Conservation (phyloP, 2,888 invertebrate species). For the Drosophila villosipedis region DNA sequence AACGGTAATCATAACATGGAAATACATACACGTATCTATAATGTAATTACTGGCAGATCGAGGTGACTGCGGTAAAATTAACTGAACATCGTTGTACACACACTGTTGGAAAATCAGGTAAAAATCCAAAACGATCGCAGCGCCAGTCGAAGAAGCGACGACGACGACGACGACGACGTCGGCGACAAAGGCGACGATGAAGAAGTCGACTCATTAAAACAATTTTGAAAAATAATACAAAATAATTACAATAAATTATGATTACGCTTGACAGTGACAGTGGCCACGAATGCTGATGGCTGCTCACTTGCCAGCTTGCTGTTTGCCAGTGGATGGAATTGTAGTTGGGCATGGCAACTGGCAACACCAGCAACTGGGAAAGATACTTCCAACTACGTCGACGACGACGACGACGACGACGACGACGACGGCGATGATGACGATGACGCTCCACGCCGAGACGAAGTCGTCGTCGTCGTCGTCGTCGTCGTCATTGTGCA, state of each 20-base stretch:
- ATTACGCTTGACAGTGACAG: constrained; percentile 82
- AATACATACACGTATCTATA: constrained; percentile 69
- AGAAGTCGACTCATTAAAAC: constrained; percentile 77
- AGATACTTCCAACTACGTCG: constrained; percentile 53
- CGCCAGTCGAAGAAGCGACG: constrained; percentile 41
- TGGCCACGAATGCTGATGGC: constrained; percentile 67
- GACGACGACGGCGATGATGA: constrained; percentile 6
- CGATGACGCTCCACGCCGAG: no score
- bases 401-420: constrained; percentile 24
- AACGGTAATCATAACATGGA: constrained; percentile 75
- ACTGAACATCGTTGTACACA: constrained; percentile 57
- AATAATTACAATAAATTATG: constrained; percentile 83
- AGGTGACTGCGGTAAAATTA: constrained; percentile 70
- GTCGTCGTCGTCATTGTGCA: constrained; percentile 52
- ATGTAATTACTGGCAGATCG: constrained; percentile 76
- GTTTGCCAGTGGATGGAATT: constrained; percentile 51
- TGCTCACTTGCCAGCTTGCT: constrained; percentile 14
- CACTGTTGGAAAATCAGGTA: constrained; percentile 56
- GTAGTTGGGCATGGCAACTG: constrained; percentile 53
- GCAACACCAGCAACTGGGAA: constrained; percentile 43
- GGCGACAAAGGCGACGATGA: constrained; percentile 23
- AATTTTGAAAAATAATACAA: constrained; percentile 82
- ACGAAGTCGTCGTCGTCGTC: constrained; percentile 30
- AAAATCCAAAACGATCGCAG: constrained; percentile 67
- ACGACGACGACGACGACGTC: constrained; percentile 20